A percentile compares a stretch with the other conserved stretches of the same genome.
phyloP scores from a whole-genome alignment of 2,113 vertebrate species.

The Indicator maculatus region DNA sequence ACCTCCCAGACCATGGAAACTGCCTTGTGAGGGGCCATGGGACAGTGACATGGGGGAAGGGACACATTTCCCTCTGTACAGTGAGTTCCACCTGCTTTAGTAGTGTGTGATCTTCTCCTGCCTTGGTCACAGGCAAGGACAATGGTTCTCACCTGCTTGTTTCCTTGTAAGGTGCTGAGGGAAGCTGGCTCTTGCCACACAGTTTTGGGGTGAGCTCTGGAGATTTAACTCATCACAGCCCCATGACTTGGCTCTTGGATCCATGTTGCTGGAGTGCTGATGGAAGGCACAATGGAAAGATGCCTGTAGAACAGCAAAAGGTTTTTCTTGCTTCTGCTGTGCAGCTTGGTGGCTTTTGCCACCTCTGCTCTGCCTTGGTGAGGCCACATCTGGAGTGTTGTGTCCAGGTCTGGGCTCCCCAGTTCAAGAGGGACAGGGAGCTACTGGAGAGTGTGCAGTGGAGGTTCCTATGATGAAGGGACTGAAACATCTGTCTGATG shows the following conservation, averaged over 20 bases:
- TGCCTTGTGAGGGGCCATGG: fast-evolving
- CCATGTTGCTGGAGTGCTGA: fast-evolving
- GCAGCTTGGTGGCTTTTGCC: not conserved
- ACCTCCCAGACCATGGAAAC: fast-evolving
- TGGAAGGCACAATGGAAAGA: fast-evolving
- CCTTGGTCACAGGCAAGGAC: not conserved
- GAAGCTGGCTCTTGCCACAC: fast-evolving
- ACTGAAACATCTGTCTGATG: too few relatives aligned
- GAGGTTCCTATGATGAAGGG: too few relatives aligned
- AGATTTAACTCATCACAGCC: not conserved
- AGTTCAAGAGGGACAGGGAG: too few relatives aligned
- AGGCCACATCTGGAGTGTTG: too few relatives aligned
- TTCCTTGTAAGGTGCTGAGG: not conserved
- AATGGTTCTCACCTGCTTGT: fast-evolving
- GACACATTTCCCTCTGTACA: fast-evolving
- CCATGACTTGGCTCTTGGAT: fast-evolving
- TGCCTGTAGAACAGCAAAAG: not conserved
- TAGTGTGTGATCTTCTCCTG: not conserved
- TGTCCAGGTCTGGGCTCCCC: too few relatives aligned
- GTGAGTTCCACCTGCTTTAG: not conserved
- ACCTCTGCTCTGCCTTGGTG: too few relatives aligned
- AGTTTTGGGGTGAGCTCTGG: not conserved
- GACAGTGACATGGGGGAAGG: not conserved
- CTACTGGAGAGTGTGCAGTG: too few relatives aligned
- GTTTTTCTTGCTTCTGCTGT: not conserved